Evolutionary conservation across 2,888 invertebrate species (phyloP), one percentile per base, ranked within the genome.

Genomic region (Mycalesis mineus): DNA sequence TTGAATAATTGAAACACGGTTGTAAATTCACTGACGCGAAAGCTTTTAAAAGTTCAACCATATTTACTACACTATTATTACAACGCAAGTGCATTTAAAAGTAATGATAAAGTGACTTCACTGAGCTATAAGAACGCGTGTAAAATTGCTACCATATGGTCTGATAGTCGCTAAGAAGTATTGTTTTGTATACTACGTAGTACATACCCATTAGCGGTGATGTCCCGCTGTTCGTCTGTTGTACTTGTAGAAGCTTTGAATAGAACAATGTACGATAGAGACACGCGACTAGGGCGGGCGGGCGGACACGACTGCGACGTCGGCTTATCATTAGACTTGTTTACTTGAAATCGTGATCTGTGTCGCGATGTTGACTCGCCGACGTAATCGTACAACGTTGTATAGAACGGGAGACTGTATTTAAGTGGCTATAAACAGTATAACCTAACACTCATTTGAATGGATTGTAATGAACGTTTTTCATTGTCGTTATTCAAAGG

Each of bases 291-390:
- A 49, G 61, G 84, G 84, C 84, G 88, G 85, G 85, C 80, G 85
- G 80, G 69, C 71, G 75, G 75, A 75, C 71, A 79, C 85, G 86
- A 84, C 88, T 85, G 81, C 63, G 63, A 61, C 68, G 67, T 45
- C 50, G 73, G 73, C 77, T 86, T 87, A 85, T 88, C 86, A 84
- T 79, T 74, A 78, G 68, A 77, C 77, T 82, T 87, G 85, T 85
- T 88, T 85, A 87, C 84, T 68, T 72, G 74, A 72, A 68, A 67
- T 71, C 77, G 80, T 82, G 83, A 82, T 84, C 84, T 78, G 80
- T 75, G 75, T 75, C 71, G 77, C 73, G 76, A 71, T 74, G 73
- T 73, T 69, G 68, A 69, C 67, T 71, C 72, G 73, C 68, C 66
- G 66, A 64, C 66, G 66, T 68, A 68, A 68, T 70, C 65, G 64